Evolutionary conservation across 2,113 vertebrate genomes (phyloP), one percentile per base, ranked within the genome.

Genomic region (Trematomus loennbergii): DNA sequence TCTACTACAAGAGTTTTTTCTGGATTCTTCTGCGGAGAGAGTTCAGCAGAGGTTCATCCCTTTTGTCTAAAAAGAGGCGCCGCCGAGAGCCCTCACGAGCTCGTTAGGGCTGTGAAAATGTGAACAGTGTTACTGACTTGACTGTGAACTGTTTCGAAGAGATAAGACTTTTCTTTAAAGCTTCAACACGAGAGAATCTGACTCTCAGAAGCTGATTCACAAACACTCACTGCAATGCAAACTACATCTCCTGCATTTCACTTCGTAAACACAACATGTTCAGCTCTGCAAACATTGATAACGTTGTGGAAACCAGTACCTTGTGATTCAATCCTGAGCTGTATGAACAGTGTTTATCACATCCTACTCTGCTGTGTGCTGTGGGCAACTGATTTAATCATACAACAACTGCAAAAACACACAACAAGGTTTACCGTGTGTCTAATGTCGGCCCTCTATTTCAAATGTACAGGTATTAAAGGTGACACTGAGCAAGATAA

Each of bases 11-110:
- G 29, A 29, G 3, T 29, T 29, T 55, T 18, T 10, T 53, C 36
- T 40, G 1, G 36, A 4, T 40, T 40, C 36, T 8, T 40, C 36
- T 40, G 36, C 8, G 7, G 6, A 16, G 48, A 20, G 75, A 49
- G 86, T 81, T 81, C 79, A 84, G 63, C 69, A 8, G 25, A 18
- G 76, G 87, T 87, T 81, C 67, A 83, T 57, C n/a, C 61, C 25
- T 49, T 72, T 22, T 33, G 16, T 17, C 13, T 76, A 18, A 11
- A 4, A 12, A 62, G 43, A 74, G 22, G 54, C 7, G n/a, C 50
- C 0, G n/a, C 52, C 17, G 17, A 71, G n/a, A 25, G 67, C 29
- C 1, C 49, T 75, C 4, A 22, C 59, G 55, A 57, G n/a, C 16
- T 63, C 20, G 18, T 18, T 5, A 0, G 46, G 17, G 43, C 40